Percentiles rank a stretch among this genome's conserved stretches.
phyloP scores from a whole-genome alignment of 2,113 vertebrate genomes.

The Rhodinocichla rosea region DNA sequence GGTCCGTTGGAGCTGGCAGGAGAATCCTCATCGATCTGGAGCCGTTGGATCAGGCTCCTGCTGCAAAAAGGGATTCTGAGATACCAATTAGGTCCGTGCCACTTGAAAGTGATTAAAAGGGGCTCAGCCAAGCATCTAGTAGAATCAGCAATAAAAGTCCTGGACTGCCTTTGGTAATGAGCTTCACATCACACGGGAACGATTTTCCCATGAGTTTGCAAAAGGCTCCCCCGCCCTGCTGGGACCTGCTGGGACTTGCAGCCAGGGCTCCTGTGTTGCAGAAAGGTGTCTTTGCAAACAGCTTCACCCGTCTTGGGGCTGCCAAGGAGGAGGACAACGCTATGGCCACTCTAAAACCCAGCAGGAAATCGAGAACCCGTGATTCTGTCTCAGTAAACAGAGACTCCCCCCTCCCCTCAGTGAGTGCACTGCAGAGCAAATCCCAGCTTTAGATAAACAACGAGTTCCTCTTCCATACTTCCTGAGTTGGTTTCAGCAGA shows the following conservation, averaged over 20 bases:
- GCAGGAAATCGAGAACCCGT: neutral
- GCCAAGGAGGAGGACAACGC: neutral
- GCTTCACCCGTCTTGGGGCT: neutral
- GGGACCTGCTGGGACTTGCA: slow-evolving; percentile 54
- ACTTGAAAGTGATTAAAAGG: slow-evolving; percentile 69
- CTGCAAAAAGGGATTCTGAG: slow-evolving; percentile 28
- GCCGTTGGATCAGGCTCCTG: neutral
- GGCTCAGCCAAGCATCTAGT: slow-evolving; percentile 59
- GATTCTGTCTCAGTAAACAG: neutral
- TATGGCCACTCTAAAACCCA: neutral
- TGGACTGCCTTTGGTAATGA: slow-evolving; percentile 62
- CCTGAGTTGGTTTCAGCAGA: neutral
- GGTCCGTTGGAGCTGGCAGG: neutral
- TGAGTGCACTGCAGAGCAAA: neutral
- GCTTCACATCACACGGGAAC: slow-evolving; percentile 64
- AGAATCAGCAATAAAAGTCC: slow-evolving; percentile 67
- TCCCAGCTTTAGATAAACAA: neutral
- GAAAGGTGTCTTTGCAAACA: slow-evolving; percentile 51
- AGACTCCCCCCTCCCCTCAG: neutral
- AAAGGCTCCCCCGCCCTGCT: slow-evolving; percentile 61
- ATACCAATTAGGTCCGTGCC: slow-evolving; percentile 52
- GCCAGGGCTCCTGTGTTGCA: slow-evolving; percentile 40
- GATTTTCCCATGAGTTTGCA: slow-evolving; percentile 70
- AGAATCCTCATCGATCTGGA: slow-evolving; percentile 8
- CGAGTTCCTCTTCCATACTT: neutral